Percentiles rank a stretch among this genome's conserved stretches.
Evolutionary conservation across 1,140 invertebrate species (phyloP).

Genomic region (Sminthurinus signatus): DNA sequence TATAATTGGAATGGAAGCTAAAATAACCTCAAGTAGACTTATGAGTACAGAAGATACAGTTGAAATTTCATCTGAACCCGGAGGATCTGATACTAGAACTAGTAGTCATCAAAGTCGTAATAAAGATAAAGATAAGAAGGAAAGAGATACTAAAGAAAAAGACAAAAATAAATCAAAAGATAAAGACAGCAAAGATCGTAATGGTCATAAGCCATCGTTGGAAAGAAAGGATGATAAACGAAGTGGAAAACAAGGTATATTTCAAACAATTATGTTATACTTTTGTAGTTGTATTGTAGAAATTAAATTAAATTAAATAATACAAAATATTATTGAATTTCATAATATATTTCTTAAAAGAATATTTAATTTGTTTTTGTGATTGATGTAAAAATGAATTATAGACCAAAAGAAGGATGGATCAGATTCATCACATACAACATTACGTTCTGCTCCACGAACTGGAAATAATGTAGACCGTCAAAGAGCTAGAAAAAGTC

Average conservation of each 20-base stretch:
- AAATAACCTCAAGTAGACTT: background rate
- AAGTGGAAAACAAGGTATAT: background rate
- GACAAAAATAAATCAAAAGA: background rate
- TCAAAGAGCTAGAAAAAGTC: background rate
- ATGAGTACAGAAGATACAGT: too few relatives aligned
- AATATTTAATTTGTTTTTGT: background rate
- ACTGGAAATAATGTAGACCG: background rate
- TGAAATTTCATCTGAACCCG: background rate
- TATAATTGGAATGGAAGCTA: background rate
- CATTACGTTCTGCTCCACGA: background rate
- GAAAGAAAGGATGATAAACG: background rate
- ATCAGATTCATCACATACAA: slow-evolving; percentile 3
- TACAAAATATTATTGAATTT: too few relatives aligned
- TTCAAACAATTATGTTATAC: too few relatives aligned
- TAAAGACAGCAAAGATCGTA: slow-evolving; percentile 6
- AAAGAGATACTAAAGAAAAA: slow-evolving; percentile 8
- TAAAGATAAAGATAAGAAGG: slow-evolving; percentile 1
- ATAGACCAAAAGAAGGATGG: too few relatives aligned
- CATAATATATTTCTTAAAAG: background rate
- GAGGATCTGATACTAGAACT: background rate
- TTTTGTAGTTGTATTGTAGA: too few relatives aligned
- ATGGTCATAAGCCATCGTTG: background rate
- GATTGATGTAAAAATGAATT: too few relatives aligned
- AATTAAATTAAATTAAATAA: too few relatives aligned
- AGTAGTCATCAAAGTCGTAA: background rate